Conservation (phyloP, 2,113 vertebrate genomes). For the Setophaga kirtlandii region DNA sequence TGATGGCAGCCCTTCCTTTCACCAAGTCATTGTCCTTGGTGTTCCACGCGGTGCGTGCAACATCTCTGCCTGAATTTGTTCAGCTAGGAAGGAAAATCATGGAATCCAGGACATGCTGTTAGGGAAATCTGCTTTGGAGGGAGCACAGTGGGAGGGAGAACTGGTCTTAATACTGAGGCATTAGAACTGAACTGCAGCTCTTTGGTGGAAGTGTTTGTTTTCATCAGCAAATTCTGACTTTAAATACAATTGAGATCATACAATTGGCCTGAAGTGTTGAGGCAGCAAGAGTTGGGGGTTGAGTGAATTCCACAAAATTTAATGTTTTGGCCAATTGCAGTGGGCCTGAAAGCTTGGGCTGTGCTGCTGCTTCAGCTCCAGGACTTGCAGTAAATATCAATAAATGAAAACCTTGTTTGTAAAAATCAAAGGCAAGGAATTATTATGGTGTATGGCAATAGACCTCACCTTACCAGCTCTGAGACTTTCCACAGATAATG, state of each 20-base stretch:
- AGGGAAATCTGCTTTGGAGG: not conserved
- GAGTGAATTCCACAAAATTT: not conserved
- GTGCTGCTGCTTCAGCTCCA: not conserved
- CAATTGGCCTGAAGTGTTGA: not conserved
- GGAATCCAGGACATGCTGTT: not conserved
- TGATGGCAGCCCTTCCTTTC: conserved; percentile 90
- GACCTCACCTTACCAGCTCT: not conserved
- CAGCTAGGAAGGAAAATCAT: not conserved
- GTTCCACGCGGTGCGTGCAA: conserved; percentile 82
- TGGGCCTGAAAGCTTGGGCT: not conserved
- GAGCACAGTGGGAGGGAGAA: not conserved
- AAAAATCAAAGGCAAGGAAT: not conserved
- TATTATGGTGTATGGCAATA: not conserved
- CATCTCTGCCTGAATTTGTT: not conserved
- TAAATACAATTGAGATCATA: not conserved
- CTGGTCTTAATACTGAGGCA: not conserved
- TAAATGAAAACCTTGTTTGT: not conserved
- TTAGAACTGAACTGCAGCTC: not conserved
- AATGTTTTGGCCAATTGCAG: not conserved
- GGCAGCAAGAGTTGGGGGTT: not conserved
- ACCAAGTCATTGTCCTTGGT: conserved; percentile 87
- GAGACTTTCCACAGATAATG: not conserved
- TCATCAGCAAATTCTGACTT: not conserved
- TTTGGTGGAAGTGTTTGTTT: not conserved
- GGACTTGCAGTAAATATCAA: not conserved